Evolutionary conservation across 1,140 invertebrate species (phyloP).

Genomic region (Homarus americanus): DNA sequence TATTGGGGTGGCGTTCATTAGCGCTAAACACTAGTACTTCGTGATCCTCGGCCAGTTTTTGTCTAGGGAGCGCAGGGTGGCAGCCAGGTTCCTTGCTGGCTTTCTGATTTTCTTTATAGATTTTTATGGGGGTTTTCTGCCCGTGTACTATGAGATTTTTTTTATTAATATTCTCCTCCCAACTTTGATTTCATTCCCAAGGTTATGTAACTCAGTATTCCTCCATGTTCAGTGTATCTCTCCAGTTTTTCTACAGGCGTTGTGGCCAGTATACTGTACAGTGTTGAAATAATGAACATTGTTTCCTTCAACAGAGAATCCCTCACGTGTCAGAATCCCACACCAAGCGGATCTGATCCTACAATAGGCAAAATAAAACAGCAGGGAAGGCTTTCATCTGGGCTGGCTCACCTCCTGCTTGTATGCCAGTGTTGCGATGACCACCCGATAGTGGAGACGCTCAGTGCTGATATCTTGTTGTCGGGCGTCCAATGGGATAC

Average conservation of each 20-base stretch:
- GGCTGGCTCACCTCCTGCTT: slow-evolving; percentile 13
- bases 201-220: no score
- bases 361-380: slow-evolving; percentile 64
- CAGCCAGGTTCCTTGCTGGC: not conserved
- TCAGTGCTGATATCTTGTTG: not conserved
- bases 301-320: not conserved
- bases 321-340: slow-evolving; percentile 13
- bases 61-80: not conserved
- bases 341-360: slow-evolving; percentile 48
- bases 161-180: not conserved
- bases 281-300: no score
- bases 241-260: no score
- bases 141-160: not conserved
- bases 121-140: no score
- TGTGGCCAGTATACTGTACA: no score
- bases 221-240: no score
- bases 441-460: slow-evolving; percentile 16
- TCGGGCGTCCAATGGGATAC: not conserved
- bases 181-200: no score
- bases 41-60: slow-evolving; percentile 53
- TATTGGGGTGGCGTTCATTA: slow-evolving; percentile 43
- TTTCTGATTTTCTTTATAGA: slow-evolving; percentile 40
- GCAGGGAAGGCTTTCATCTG: slow-evolving; percentile 44
- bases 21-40: slow-evolving; percentile 59
- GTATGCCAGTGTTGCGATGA: slow-evolving; percentile 40